Evolutionary conservation across 2,888 invertebrate genomes (phyloP).

Genomic region (Caenorhabditis sp.): DNA sequence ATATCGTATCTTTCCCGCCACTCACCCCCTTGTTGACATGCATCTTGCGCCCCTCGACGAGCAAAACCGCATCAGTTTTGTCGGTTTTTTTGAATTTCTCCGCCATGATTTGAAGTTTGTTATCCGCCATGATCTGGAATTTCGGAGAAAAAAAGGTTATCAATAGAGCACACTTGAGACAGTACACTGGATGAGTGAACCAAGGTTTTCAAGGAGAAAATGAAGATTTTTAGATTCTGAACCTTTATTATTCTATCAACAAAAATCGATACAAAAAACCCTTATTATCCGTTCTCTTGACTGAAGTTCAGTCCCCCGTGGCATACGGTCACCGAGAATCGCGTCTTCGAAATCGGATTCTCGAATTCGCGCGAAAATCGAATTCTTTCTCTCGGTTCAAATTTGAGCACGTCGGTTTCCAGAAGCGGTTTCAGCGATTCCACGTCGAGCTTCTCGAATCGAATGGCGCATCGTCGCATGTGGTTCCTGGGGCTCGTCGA

Average conservation of each 20-base stretch:
- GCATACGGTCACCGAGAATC: too few species aligned
- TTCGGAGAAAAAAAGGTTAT: too few species aligned
- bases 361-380: not conserved
- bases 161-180: too few species aligned
- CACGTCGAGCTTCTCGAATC: not conserved
- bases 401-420: not conserved
- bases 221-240: too few species aligned
- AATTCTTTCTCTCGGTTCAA: not conserved
- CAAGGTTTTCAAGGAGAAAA: too few species aligned
- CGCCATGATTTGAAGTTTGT: not conserved
- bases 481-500: not conserved
- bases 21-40: slow-evolving; percentile 21
- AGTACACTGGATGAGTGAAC: too few species aligned
- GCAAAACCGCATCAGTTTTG: slow-evolving; percentile 20
- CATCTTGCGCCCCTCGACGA: not conserved
- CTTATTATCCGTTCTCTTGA: too few species aligned
- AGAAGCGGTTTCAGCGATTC: not conserved
- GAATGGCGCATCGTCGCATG: not conserved
- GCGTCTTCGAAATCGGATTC: not conserved
- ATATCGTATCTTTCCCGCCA: too few species aligned
- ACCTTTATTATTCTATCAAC: too few species aligned
- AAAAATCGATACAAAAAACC: too few species aligned
- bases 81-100: slow-evolving; percentile 2
- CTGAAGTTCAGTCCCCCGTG: too few species aligned
- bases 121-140: too few species aligned